Evolutionary conservation across 2,888 invertebrate species (phyloP), one percentile per base, ranked within the genome.

Genomic region (Augiades crinisus): DNA sequence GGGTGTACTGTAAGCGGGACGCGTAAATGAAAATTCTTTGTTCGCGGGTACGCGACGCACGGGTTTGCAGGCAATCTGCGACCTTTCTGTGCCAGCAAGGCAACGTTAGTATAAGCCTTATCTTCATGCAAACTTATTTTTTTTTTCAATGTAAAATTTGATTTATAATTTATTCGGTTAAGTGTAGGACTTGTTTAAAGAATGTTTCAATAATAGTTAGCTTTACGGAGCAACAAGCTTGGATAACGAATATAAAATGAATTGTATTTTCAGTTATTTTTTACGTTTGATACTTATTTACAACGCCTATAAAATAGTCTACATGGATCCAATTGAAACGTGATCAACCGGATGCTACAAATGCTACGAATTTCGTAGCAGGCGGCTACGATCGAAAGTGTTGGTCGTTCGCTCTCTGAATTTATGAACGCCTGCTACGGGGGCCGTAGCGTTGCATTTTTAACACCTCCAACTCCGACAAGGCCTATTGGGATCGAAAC

Each of bases 401-500:
- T 41, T 41, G n/a, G 41, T 27, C 41, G 41, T 30, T 44, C 31
- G 31, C 31, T 30, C 21, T 21, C 21, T n/a, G 14, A 14, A 34
- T 47, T 24, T 34, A 47, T 40, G 38, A 14, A 24, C 10, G 38
- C 38, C 38, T 33, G 31, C 24, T 31, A 14, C 40, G 40, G 10
- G 22, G 17, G 22, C 43, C 43, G 44, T 30, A 38, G 31, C 47
- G 47, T 33, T 56, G 58, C 56, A 58, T 60, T 54, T 58, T 56
- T 55, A 56, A 60, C 53, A 33, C 55, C 46, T 44, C 38, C 3
- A 10, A 24, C 24, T 37, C 38, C 41, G 19, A 41, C 33, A 45
- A 30, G 50, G 24, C 45, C 40, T 27, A 36, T 27, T 17, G 30
- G n/a, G 30, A 7, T 37, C 17, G 24, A 1, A 50, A 13, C 38